These are phyloP conservation scores for Bombus superbus DNA, from an alignment of 1,140 invertebrate species.

Conservation along the genomic window DNA sequence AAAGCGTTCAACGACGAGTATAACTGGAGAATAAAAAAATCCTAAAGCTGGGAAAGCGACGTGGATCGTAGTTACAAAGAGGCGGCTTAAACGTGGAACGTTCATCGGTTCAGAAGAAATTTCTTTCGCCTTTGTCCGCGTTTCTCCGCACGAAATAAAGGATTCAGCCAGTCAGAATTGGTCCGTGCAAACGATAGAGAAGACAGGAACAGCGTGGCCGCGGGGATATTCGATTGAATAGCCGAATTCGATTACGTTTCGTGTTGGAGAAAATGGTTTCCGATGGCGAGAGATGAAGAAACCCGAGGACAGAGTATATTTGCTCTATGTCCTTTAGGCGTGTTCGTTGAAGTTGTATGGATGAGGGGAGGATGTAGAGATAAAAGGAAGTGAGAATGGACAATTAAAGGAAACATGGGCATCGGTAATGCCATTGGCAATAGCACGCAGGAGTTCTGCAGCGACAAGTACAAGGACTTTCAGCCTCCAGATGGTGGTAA, in stretches of 20 bases:
- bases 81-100: not conserved
- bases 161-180: not conserved
- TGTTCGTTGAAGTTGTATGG: not conserved
- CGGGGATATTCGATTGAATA: not conserved
- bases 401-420: constrained; percentile 70
- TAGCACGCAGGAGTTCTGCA: constrained; percentile 69
- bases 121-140: not conserved
- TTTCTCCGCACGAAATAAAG: not conserved
- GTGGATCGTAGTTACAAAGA: not conserved
- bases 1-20: not conserved
- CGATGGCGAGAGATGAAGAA: not conserved
- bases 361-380: not conserved
- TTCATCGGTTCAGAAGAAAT: not conserved
- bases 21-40: no score
- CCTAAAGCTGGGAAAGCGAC: not conserved
- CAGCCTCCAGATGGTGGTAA: constrained; percentile 72
- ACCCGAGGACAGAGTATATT: no score
- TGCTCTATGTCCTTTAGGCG: not conserved
- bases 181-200: not conserved
- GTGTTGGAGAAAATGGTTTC: not conserved
- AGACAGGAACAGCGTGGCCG: not conserved
- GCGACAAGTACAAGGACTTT: constrained; percentile 70
- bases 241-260: not conserved
- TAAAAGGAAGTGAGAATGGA: constrained; percentile 38
- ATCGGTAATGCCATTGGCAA: constrained; percentile 64